Evolutionary conservation across 37 sponge, comb jelly and placozoan species (phyloP), one percentile per base, ranked within the genome.

Genomic region (Aphrocallistes beatrix): DNA sequence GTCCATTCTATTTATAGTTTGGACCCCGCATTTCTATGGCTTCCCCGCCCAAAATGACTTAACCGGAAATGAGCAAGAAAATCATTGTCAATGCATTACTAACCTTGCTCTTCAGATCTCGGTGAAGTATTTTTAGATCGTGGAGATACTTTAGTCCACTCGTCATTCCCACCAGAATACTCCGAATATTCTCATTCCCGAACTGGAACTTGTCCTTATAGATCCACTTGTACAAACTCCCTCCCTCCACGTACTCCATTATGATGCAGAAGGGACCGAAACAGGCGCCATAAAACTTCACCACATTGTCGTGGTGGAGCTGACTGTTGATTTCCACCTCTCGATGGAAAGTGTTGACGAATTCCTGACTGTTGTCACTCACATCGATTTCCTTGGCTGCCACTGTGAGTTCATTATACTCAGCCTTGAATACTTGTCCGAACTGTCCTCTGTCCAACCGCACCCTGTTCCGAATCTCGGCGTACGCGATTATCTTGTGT

Each of bases 31-130:
- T n/a, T n/a, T n/a, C n/a, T n/a, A n/a, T n/a, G n/a, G n/a, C n/a
- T n/a, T n/a, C n/a, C n/a, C n/a, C n/a, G n/a, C n/a, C n/a, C n/a
- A n/a, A n/a, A n/a, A n/a, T n/a, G n/a, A n/a, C n/a, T n/a, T n/a
- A n/a, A n/a, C n/a, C n/a, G n/a, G n/a, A n/a, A n/a, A n/a, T n/a
- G n/a, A n/a, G n/a, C n/a, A n/a, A n/a, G n/a, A n/a, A n/a, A n/a
- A n/a, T n/a, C n/a, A n/a, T n/a, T n/a, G n/a, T n/a, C n/a, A n/a
- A n/a, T n/a, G n/a, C n/a, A n/a, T n/a, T 28, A 30, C n/a, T 60
- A 25, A 60, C 75, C 75, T 60, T 60, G 75, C 75, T 60, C 75
- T 60, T 60, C 28, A 60, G 75, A 30, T 60, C 75, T 13, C 75
- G 10, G 75, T 60, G 75, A 3, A 60, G 34, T 30, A 60, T 30